Base-by-base conservation (phyloP, 2,888 invertebrate genomes). In the Boloria euphrosyne region DNA sequence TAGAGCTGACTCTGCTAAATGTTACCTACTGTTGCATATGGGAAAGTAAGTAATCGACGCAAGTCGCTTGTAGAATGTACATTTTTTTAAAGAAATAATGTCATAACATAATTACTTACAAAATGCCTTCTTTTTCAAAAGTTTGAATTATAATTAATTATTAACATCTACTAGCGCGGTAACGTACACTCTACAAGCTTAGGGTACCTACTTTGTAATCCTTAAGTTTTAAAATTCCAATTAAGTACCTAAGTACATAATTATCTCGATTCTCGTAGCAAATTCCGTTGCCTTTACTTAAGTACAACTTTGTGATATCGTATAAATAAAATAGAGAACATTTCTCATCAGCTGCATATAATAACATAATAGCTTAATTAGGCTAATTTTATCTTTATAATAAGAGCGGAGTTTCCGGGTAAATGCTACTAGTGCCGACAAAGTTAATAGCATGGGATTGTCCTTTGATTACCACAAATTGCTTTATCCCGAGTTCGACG, bases 391-490 rank as follows among this genome's bases (percentile, higher is more conserved):
- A 67, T 64, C 55, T 70, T 63, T 66, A 58, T 66, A 66, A 66
- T 58, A 50, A 54, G 65, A 47, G n/a, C 58, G 10, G 49, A 50
- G 57, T 73, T 74, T 70, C 68, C 66, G 66, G 53, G 68, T 65
- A 65, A 66, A 60, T 65, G 66, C 62, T 66, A 71, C 55, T 66
- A 70, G 62, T 63, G 75, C 80, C 80, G 80, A 80, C 80, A 80
- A 80, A 81, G 79, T 62, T 80, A 83, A 80, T 81, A 77, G 78
- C 75, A 76, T 76, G 72, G 78, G 80, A 80, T 81, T 83, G 83
- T 83, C 79, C 72, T 76, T 78, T 79, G 83, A 87, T 89, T 85
- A 78, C 83, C 77, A 78, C 80, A 87, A 90, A 90, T 90, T 89
- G 83, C 89, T 89, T 86, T 70, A 88, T 89, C 83, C 78, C 74